Evolutionary conservation across 2,113 vertebrate genomes (phyloP), one percentile per base, ranked within the genome.

Genomic region (Cyphomyrus discorhynchus): DNA sequence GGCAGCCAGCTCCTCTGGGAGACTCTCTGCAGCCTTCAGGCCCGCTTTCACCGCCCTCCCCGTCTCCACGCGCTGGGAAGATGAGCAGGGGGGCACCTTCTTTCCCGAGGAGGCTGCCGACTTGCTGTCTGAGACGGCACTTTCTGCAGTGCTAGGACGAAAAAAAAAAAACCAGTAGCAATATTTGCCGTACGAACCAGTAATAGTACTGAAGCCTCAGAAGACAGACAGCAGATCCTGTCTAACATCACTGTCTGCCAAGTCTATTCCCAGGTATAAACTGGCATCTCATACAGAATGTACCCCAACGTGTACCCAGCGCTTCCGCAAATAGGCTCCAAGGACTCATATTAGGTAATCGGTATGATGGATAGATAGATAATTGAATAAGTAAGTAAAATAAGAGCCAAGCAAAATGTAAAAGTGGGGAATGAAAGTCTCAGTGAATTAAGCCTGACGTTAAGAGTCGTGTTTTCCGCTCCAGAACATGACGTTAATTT

Each of bases 121-220:
- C 92, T 93, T 95, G 90, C 90, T 90, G 90, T 52, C 94, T 80
- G 80, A 91, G 92, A 94, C 95, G 90, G 35, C 92, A 90, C 91
- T 93, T 86, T 93, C 93, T 89, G 91, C 91, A 91, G 95, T 92
- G 13, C 96, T 96, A 89, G 35, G 31, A 74, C 90, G 89, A 90
- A 77, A 2, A 50, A 21, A 90, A 10, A 50, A 19, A 53, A 53
- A 53, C 13, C 50, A 53, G 15, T 17, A 19, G 0, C 88, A 53
- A 39, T 42, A 80, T 80, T 80, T 19, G 6, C 31, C 5, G 1
- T 17, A 74, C 27, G 0, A 31, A 74, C 31, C 74, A 13, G 62
- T 66, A 66, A 11, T 10, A 66, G n/a, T 27, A 1, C n/a, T 27
- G 47, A 31, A 17, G 50, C n/a, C 58, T 27, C 58, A 66, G 8